Evolutionary conservation across 2,888 invertebrate species (phyloP).

Genomic region (Drosophila nr. perissopoda): DNA sequence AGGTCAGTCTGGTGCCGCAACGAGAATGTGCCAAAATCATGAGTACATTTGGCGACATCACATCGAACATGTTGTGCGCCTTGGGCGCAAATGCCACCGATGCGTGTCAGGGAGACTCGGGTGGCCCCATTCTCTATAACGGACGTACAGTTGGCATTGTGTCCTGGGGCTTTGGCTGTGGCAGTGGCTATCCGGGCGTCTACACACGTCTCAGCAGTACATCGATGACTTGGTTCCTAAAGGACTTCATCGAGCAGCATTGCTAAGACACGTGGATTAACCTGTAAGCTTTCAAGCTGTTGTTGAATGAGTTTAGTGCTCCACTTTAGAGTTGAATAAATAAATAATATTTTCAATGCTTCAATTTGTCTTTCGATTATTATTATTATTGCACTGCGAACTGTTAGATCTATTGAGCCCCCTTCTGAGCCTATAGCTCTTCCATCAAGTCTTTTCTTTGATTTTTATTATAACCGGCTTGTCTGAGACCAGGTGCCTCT

Average conservation of each 20-base stretch:
- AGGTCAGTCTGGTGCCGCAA: constrained; percentile 34
- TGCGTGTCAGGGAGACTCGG: constrained; percentile 79
- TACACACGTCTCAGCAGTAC: constrained; percentile 87
- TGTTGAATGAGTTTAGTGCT: background rate
- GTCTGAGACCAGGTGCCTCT: background rate
- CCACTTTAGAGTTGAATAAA: background rate
- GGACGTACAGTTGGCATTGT: constrained; percentile 88
- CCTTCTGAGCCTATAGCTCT: background rate
- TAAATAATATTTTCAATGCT: background rate
- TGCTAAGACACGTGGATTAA: constrained; percentile 8
- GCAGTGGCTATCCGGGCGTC: constrained; percentile 89
- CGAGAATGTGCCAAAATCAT: constrained; percentile 33
- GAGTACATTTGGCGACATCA: constrained; percentile 15
- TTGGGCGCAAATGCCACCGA: constrained; percentile 50
- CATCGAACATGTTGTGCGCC: constrained; percentile 74
- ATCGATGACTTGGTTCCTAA: constrained; percentile 36
- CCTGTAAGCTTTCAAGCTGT: background rate
- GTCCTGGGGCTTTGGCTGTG: constrained; percentile 85
- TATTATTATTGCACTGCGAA: background rate
- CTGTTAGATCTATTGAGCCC: background rate
- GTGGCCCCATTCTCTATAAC: constrained; percentile 68
- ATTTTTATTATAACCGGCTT: background rate
- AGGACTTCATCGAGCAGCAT: constrained; percentile 21
- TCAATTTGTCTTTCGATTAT: background rate
- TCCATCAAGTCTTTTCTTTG: no score